Evolutionary conservation across 2,888 invertebrate genomes (phyloP).

Genomic region (Psylliodes chrysocephalus): DNA sequence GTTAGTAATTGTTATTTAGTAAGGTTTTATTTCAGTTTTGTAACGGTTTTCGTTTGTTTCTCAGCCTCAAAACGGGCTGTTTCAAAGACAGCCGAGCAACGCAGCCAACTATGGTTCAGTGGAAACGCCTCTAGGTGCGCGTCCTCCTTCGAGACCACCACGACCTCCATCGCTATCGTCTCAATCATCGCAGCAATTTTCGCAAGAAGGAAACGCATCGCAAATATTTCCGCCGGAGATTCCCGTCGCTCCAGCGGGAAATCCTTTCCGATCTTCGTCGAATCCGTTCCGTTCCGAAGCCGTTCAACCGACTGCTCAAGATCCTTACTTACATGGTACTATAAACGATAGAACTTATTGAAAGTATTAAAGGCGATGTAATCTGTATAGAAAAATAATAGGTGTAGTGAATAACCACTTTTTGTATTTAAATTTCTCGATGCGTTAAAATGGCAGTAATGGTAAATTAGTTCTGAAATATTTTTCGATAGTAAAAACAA

Average conservation of each 20-base stretch:
- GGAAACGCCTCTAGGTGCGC: slow-evolving; percentile 65
- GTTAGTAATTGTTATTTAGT: background rate
- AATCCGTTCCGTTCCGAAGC: slow-evolving; percentile 64
- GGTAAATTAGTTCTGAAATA: too few species aligned
- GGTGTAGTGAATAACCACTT: background rate
- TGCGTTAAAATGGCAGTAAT: too few species aligned
- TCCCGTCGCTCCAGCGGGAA: slow-evolving; percentile 49
- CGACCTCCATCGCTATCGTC: slow-evolving; percentile 32
- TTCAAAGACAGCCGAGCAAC: slow-evolving; percentile 58
- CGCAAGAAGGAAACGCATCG: background rate
- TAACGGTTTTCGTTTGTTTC: background rate
- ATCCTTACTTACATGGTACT: slow-evolving; percentile 68
- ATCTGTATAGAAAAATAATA: background rate
- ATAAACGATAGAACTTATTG: slow-evolving; percentile 65
- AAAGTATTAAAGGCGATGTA: background rate
- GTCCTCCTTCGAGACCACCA: slow-evolving; percentile 46
- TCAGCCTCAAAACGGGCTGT: slow-evolving; percentile 55
- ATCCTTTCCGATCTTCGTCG: slow-evolving; percentile 55
- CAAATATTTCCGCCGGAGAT: slow-evolving; percentile 25
- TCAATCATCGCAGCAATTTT: slow-evolving; percentile 11
- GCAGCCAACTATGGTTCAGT: slow-evolving; percentile 69
- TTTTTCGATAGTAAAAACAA: too few species aligned
- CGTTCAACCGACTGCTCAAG: slow-evolving; percentile 74
- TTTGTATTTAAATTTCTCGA: too few species aligned
- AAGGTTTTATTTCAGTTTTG: slow-evolving; percentile 11